Evolutionary conservation across 2,113 vertebrate species (phyloP).

Genomic region (Cinclus mexicanus): DNA sequence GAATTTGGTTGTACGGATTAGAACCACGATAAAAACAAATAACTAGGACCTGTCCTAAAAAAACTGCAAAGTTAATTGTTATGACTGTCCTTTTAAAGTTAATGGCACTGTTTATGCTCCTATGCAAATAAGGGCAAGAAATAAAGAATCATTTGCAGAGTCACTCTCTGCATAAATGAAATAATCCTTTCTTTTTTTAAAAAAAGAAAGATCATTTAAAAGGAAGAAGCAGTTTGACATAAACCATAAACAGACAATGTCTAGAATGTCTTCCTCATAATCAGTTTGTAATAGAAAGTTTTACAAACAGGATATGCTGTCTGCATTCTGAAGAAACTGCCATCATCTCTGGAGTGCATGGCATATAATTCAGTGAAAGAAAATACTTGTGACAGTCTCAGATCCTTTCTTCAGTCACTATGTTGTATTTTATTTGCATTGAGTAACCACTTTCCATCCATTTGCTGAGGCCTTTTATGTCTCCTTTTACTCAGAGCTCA

Average conservation of each 20-base stretch:
- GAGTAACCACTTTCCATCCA: neutral
- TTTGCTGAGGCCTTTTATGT: neutral
- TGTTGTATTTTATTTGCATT: neutral
- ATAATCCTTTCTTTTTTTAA: neutral
- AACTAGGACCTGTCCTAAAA: neutral
- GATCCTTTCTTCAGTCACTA: neutral
- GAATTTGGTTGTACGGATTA: neutral
- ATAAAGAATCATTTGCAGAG: neutral
- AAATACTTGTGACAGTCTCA: neutral
- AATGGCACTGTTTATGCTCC: neutral
- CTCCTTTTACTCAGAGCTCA: neutral
- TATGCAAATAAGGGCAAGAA: neutral
- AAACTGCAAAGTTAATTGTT: neutral
- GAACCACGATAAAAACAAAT: neutral
- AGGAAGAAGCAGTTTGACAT: neutral
- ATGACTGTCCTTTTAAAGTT: neutral
- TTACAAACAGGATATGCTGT: neutral
- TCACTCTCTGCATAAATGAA: neutral
- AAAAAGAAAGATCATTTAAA: neutral
- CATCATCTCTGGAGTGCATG: neutral
- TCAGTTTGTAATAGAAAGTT: neutral
- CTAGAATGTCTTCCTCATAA: neutral
- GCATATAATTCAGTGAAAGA: neutral
- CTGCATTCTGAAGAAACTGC: neutral
- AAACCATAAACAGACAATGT: neutral